Evolutionary conservation across 2,888 invertebrate species (phyloP).

Genomic region (Xestia xanthographa): DNA sequence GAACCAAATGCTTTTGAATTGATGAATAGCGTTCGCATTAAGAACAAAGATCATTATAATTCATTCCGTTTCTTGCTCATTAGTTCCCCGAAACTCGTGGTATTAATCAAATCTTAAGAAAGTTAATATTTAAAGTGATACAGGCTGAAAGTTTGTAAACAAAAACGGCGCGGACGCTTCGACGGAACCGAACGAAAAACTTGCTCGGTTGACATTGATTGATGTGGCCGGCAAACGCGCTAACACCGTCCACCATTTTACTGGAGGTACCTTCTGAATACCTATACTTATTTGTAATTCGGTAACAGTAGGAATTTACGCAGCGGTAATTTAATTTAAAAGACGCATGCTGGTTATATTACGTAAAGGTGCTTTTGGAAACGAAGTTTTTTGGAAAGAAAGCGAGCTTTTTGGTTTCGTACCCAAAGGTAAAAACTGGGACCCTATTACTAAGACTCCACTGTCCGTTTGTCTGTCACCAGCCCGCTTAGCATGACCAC

Average conservation of each 20-base stretch:
- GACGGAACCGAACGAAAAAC: constrained; percentile 86
- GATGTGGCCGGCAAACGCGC: constrained; percentile 82
- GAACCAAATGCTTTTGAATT: constrained; percentile 23
- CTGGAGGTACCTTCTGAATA: constrained; percentile 74
- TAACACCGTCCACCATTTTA: constrained; percentile 78
- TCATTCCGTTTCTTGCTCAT: constrained; percentile 58
- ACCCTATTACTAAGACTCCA: no score
- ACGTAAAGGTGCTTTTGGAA: constrained; percentile 50
- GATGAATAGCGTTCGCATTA: constrained; percentile 38
- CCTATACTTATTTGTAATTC: constrained; percentile 71
- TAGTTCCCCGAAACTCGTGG: constrained; percentile 68
- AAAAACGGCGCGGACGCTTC: constrained; percentile 84
- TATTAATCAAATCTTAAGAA: constrained; percentile 78
- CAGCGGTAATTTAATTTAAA: constrained; percentile 67
- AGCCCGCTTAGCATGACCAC: no score
- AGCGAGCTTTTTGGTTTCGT: no score
- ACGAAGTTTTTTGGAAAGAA: background rate
- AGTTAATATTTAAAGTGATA: constrained; percentile 84
- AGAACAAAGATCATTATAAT: constrained; percentile 62
- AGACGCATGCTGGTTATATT: constrained; percentile 60
- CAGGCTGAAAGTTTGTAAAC: constrained; percentile 85
- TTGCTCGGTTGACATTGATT: constrained; percentile 87
- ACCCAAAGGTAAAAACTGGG: no score
- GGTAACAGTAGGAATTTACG: constrained; percentile 65
- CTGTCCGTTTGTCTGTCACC: no score